Percentiles rank a stretch among this genome's conserved stretches.
These are phyloP conservation scores for Falco berigora DNA, from an alignment of 2,797 vertebrate genomes.

Conservation along the genomic window DNA sequence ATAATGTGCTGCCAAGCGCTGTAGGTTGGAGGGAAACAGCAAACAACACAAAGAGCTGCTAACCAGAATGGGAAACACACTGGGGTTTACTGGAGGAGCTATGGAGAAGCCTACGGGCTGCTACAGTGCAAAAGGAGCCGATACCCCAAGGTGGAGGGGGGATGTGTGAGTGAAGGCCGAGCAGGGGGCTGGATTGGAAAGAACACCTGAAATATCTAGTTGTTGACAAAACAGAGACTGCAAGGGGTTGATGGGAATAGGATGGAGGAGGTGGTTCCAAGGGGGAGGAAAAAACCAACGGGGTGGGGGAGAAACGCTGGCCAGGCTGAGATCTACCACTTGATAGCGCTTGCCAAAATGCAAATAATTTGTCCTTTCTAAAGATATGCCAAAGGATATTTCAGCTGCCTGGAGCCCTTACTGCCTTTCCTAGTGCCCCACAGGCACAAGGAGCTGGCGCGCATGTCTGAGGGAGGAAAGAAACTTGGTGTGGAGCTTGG, in stretches of 20 bases:
- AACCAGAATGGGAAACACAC: not conserved
- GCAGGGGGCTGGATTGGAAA: not conserved
- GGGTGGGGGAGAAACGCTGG: not conserved
- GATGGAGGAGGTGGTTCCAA: not conserved
- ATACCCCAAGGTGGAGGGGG: not conserved
- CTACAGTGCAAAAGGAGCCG: not conserved
- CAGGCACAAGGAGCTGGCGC: not conserved
- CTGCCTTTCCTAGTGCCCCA: not conserved
- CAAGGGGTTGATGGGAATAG: not conserved
- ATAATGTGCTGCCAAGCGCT: not conserved
- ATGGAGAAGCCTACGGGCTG: not conserved
- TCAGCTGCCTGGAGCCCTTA: not conserved
- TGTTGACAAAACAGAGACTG: not conserved
- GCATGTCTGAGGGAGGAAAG: not conserved
- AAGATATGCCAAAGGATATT: not conserved
- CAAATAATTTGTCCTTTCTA: not conserved
- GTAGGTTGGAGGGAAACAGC: not conserved
- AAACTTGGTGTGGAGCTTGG: not conserved
- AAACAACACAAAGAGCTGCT: not conserved
- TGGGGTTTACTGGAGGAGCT: not conserved
- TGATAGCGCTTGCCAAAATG: not conserved
- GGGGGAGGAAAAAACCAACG: not conserved
- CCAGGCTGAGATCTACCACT: not conserved
- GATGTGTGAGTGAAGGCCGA: not conserved
- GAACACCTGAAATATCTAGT: not conserved